Base-by-base conservation (phyloP, 2,797 vertebrate species). In the Enteromius treurensis region DNA sequence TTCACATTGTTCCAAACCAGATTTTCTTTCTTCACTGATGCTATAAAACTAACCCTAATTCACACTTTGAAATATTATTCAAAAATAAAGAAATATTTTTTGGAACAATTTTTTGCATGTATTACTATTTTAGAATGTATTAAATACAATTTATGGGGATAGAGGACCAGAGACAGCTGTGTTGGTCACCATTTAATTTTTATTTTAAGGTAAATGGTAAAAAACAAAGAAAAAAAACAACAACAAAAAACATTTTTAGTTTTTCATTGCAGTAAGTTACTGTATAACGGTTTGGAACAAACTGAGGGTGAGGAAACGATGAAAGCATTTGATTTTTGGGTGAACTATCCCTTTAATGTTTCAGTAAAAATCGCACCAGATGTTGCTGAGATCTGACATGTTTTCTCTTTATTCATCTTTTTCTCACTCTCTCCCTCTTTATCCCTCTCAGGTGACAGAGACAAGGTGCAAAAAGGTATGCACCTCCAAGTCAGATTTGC, bases 381-480 rank as follows among this genome's bases (percentile, higher is more conserved):
- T 42, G 26, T 65, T 67, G 47, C 10, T 11, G 55, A 78, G 34
- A 83, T 49, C 45, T 77, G 62, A 64, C 81, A 49, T 47, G 65
- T 42, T 79, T 45, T 64, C 26, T 83, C 76, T 79, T 55, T 77
- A 74, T 49, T 69, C 42, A 60, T 80, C 49, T 83, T 58, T 79
- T 40, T 68, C 21, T 78, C 55, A 10, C 21, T 84, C 73, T 81
- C 71, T 86, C 51, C 60, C 53, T 78, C 60, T 76, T 69, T 65
- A 2, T 79, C 26, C 81, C 23, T 86, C 79, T 60, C 92, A 99
- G 98, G 98, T 98, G 91, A 97, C 95, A 21, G 98, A 99, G 91
- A 99, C 96, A 14, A 96, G 98, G 90, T 99, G 97, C 91, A 99
- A 99, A 94, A 99, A 99, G 91, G 98, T 99, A 85, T 99, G 97